Percentiles rank a stretch among this genome's conserved stretches.
Conservation (phyloP, 2,113 vertebrate species). For the Leptosomus discolor region DNA sequence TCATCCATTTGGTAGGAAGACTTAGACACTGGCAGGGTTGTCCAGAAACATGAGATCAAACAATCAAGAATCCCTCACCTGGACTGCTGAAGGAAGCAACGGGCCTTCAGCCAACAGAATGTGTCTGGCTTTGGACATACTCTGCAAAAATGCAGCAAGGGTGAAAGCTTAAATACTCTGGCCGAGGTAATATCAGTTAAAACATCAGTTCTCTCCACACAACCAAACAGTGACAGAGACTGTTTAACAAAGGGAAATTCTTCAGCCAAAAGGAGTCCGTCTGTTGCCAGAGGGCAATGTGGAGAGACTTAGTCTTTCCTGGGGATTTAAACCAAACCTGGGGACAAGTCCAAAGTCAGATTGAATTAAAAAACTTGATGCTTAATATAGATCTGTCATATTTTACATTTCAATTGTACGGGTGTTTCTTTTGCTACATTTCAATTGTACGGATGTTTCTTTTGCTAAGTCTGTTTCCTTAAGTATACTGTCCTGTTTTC, state of each 20-base stretch:
- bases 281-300: not conserved
- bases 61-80: not conserved
- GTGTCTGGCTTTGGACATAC: not conserved
- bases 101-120: not conserved
- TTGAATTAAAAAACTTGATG: not conserved
- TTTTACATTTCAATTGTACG: not conserved
- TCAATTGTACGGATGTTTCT: not conserved
- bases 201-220: not conserved
- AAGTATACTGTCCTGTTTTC: rapidly evolving
- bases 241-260: not conserved
- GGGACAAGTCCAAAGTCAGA: not conserved
- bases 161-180: not conserved
- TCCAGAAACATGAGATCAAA: not conserved
- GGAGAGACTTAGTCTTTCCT: not conserved
- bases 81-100: not conserved
- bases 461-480: not conserved
- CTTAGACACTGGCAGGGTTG: not conserved
- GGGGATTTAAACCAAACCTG: not conserved
- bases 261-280: not conserved
- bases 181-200: not conserved
- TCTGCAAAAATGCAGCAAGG: not conserved
- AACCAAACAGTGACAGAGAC: not conserved
- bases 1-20: not conserved
- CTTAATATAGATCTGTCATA: not conserved
- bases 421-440: not conserved